A percentile compares a stretch with the other conserved stretches of the same genome.
phyloP scores from a whole-genome alignment of 1,140 invertebrate species.

The Philotrypesis tridentata region DNA sequence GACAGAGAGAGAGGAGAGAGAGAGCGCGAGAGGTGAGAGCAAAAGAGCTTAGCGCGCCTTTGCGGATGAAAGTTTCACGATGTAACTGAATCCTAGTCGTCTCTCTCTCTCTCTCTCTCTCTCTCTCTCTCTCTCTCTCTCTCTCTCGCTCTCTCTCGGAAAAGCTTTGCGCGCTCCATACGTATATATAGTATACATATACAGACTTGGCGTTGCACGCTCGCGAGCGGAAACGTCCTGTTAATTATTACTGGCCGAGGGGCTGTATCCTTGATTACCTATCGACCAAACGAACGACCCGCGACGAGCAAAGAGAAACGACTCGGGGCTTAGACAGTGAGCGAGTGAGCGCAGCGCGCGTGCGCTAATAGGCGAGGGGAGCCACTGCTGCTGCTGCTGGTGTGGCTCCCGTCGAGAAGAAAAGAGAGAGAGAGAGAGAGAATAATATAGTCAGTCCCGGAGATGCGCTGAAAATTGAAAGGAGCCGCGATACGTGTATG shows the following conservation, averaged over 20 bases:
- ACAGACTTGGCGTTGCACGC: background rate
- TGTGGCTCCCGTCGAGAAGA: too few relatives aligned
- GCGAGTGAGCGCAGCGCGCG: background rate
- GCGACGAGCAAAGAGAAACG: constrained; percentile 5
- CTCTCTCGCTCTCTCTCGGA: too few relatives aligned
- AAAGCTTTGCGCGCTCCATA: background rate
- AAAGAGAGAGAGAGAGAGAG: background rate
- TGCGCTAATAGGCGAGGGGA: background rate
- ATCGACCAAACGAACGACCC: constrained; percentile 6
- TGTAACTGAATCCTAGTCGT: constrained; percentile 3
- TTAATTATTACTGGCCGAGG: constrained; percentile 31
- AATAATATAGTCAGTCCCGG: background rate
- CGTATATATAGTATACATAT: too few relatives aligned
- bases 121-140: too few relatives aligned
- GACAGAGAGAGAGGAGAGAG: too few relatives aligned
- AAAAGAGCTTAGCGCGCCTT: background rate
- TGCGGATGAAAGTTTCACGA: background rate
- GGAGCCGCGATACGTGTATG: background rate
- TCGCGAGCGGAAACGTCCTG: background rate
- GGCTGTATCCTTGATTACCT: constrained; percentile 24
- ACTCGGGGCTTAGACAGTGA: background rate
- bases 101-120: too few relatives aligned
- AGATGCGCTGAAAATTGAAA: background rate
- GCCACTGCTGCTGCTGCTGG: too few relatives aligned
- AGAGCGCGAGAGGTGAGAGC: background rate